Evolutionary conservation across 1,140 invertebrate species (phyloP).

Genomic region (Andricus grossulariae): DNA sequence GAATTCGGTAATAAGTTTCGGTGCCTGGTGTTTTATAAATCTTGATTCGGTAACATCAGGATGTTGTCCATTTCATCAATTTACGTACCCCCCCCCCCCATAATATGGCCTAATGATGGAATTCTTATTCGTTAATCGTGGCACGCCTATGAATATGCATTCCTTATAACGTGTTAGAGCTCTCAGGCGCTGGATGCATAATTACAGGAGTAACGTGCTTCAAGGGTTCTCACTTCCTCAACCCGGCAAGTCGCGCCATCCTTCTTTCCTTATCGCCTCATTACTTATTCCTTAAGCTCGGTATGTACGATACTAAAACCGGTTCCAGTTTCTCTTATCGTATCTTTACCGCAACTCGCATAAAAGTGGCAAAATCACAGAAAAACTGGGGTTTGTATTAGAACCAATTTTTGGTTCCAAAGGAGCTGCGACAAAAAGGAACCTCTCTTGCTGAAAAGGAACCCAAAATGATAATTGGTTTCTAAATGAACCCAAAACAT

Average conservation of each 20-base stretch:
- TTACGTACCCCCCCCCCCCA: neutral
- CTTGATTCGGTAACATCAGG: no score
- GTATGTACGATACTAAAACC: constrained; percentile 29
- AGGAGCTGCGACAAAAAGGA: no score
- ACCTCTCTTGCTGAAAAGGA: no score
- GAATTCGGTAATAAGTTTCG: no score
- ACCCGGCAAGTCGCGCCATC: neutral
- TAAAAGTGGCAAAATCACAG: constrained; percentile 21
- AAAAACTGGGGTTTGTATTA: no score
- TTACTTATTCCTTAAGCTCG: constrained; percentile 27
- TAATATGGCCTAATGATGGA: neutral
- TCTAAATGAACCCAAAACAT: no score
- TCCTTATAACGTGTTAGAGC: constrained; percentile 43
- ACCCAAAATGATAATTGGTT: no score
- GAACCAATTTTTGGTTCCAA: no score
- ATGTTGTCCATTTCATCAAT: neutral
- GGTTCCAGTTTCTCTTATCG: constrained; percentile 24
- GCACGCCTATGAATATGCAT: constrained; percentile 61
- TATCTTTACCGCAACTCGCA: constrained; percentile 20
- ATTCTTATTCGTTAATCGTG: constrained; percentile 11
- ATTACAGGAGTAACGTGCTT: constrained; percentile 54
- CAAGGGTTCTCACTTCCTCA: constrained; percentile 31
- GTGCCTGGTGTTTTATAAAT: no score
- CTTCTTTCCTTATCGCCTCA: constrained; percentile 27
- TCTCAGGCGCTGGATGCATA: constrained; percentile 46